Base-by-base conservation (phyloP, 2,797 vertebrate genomes). In the Leuciscus waleckii region DNA sequence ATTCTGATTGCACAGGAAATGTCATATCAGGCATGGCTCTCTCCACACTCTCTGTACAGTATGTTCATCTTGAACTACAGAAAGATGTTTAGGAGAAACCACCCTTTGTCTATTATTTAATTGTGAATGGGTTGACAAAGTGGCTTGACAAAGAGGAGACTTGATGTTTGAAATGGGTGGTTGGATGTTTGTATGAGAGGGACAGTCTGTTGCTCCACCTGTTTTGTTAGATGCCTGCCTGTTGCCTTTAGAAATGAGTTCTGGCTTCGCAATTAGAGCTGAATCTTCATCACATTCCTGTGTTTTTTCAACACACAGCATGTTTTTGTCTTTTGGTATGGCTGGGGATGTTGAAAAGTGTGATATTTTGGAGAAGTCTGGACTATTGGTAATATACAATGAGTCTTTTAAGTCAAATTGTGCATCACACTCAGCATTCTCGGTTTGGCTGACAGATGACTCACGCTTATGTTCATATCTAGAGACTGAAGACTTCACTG, bases 11-110 rank as follows among this genome's bases (percentile, higher is more conserved):
- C 63, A 92, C 91, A 61, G 93, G 90, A 89, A 93, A 91, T 90
- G 92, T 92, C 56, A 94, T 93, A 91, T 93, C 88, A 81, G 91
- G 43, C 37, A 93, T 93, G 88, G 90, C 91, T 79, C 93, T 91
- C 79, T 93, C 92, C 90, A 91, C 90, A 76, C 91, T 92, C 83
- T 94, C 91, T 80, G 90, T 90, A 83, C 92, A 92, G 32, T 82
- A 10, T 93, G 88, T 75, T 70, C 26, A n/a, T 81, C 29, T 68
- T 91, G 88, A 77, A 85, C 61, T 87, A 91, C 87, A 85, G 92
- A 73, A 49, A 91, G 86, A 73, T 92, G 85, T 79, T 88, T 88
- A 79, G 91, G 86, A 69, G 86, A 85, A 85, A 78, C 73, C 71
- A 88, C 84, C 74, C 90, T 89, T 0, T 92, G 85, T 84, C 88